Base-by-base conservation (phyloP, 2,113 vertebrate species). In the Poeciliopsis occidentalis region DNA sequence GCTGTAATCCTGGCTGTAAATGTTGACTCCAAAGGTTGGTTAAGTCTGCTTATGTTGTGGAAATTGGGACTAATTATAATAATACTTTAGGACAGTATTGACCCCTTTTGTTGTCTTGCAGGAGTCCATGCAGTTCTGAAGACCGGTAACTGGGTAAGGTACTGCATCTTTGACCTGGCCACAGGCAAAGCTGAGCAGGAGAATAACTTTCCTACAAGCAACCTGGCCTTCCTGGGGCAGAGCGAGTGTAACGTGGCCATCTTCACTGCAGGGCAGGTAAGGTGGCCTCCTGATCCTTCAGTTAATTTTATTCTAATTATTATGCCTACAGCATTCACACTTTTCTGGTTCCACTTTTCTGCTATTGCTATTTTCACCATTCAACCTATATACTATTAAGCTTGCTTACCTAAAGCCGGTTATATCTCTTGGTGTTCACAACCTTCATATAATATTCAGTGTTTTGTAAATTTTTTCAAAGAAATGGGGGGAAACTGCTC, bases 151-250 rank as follows among this genome's bases (percentile, higher is more conserved):
- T 99, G 98, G 97, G 98, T 99, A 63, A 95, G 98, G 73, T 99
- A 99, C 90, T 99, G 98, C 92, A 96, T 99, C 91, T 99, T 99
- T 95, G 98, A 99, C 93, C 95, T 99, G 85, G 98, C 98, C 65
- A 98, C 97, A 77, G 97, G 98, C 88, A 99, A 99, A 94, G 97
- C 98, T 74, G 98, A 99, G 84, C 98, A 99, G 91, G 98, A 99
- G 84, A 99, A 99, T 89, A 98, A 99, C 90, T 99, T 99, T 75
- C 98, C 98, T 66, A 99, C 98, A 13, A 98, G 97, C 92, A 99
- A 98, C 89, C 93, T 98, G 92, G 98, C 98, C 74, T 99, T 99
- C 72, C 94, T 99, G 84, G 98, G 98, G 30, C 98, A 99, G 91
- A 98, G 96, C 87, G 98, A 99, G 92, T 96, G 95, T 79, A 98